Base-by-base conservation (phyloP, 2,113 vertebrate genomes). In the Eptatretus burgeri region DNA sequence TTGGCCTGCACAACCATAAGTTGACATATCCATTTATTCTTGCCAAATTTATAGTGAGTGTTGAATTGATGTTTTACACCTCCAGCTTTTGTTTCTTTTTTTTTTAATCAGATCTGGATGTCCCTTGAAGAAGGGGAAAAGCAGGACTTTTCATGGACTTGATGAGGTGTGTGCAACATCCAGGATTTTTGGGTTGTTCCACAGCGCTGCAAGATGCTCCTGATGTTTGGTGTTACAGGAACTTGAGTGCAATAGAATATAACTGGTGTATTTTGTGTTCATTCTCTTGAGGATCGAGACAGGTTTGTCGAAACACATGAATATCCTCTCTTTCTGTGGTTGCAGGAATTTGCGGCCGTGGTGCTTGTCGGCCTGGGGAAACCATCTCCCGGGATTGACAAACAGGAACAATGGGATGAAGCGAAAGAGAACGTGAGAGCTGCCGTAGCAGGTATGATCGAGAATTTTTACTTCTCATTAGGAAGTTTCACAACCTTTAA, bases 111-210 rank as follows among this genome's bases (percentile, higher is more conserved):
- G 91, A 70, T 93, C 81, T 65, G 85, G 87, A 56, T 80, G 87
- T 63, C 69, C 78, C 11, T 73, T 93, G 66, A 95, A 91, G 73
- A 80, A 82, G 69, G 89, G 89, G 64, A 93, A 85, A 77, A 81
- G 75, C 51, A 79, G 82, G 13, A 13, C 80, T 60, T 94, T 98
- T 74, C 79, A 86, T 68, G 86, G 84, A 63, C 73, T 98, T 51
- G 81, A 93, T 71, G 72, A 85, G 86, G 91, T 95, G 81, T 60
- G 56, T 60, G 10, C 56, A 17, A 60, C n/a, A 10, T 20, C n/a
- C 20, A 60, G 10, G 20, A 60, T 20, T 17, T 60, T 60, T 60
- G 56, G 20, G 56, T 17, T 12, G 12, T 2, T n/a, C 11, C n/a
- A 60, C 56, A 60, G n/a, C 11, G 56, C 56, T 60, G 56, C 9